These are phyloP conservation scores for Trogon surrucura DNA, from an alignment of 2,113 vertebrate species.

Conservation along the genomic window DNA sequence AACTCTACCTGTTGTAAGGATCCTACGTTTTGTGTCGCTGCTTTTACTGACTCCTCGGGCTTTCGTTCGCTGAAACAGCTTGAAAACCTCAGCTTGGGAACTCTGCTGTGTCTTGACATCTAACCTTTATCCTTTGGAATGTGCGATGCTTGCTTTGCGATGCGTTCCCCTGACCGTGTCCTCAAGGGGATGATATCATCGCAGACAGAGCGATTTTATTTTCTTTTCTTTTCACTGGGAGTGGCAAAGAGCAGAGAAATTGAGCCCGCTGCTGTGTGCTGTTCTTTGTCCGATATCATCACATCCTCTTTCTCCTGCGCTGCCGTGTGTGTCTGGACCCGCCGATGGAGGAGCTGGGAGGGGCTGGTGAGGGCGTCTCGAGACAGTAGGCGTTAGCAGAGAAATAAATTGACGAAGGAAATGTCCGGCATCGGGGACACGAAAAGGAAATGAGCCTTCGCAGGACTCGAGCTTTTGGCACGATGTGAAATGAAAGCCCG, in stretches of 20 bases:
- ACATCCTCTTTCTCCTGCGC: neutral
- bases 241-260: neutral
- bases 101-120: neutral
- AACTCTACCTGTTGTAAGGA: neutral
- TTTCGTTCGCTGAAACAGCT: neutral
- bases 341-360: neutral
- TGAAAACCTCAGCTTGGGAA: neutral
- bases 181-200: neutral
- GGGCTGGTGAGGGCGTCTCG: neutral
- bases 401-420: neutral
- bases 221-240: neutral
- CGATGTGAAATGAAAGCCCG: neutral
- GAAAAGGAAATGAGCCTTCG: neutral
- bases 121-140: neutral
- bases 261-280: neutral
- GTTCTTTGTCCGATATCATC: neutral
- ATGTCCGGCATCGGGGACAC: accelerated
- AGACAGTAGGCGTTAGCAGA: neutral
- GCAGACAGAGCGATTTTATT: neutral
- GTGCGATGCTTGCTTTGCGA: accelerated
- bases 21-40: accelerated
- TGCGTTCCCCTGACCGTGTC: neutral
- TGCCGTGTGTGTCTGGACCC: neutral
- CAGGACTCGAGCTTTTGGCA: neutral
- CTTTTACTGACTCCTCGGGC: neutral